Conservation (phyloP, 2,113 vertebrate genomes). For the Hystrix cristata region DNA sequence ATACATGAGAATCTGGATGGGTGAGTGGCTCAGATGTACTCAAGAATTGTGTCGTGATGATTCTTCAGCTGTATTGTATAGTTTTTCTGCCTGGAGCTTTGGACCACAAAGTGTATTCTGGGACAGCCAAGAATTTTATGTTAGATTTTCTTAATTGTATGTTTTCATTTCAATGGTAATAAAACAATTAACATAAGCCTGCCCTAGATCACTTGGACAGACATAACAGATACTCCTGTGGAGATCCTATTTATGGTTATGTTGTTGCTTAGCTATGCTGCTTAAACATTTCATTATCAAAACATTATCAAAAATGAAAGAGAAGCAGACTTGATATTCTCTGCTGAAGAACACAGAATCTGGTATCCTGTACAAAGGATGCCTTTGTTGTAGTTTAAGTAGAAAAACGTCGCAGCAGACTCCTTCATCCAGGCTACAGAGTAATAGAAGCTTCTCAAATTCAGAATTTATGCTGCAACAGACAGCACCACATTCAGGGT, state of each 20-base stretch:
- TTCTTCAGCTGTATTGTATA: not conserved
- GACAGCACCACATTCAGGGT: not conserved
- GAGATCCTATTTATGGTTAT: not conserved
- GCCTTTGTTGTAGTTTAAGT: not conserved
- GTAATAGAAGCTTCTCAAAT: not conserved
- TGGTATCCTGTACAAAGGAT: not conserved
- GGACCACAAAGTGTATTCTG: not conserved
- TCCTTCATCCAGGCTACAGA: accelerated
- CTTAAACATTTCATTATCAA: not conserved
- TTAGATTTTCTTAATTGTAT: not conserved
- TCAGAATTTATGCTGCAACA: not conserved
- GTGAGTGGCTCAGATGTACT: not conserved
- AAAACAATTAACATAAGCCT: not conserved
- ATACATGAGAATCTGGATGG: not conserved
- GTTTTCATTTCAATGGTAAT: constrained; percentile 45
- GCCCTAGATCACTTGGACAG: not conserved
- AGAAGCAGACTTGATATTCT: not conserved
- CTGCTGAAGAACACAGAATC: not conserved
- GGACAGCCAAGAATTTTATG: not conserved
- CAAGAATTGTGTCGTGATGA: not conserved
- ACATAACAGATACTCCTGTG: not conserved
- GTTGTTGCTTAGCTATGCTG: not conserved
- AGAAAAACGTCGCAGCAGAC: not conserved
- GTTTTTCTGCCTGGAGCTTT: not conserved
- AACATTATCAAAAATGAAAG: not conserved